Evolutionary conservation across 2,113 vertebrate genomes (phyloP).

Genomic region (Murina feae): DNA sequence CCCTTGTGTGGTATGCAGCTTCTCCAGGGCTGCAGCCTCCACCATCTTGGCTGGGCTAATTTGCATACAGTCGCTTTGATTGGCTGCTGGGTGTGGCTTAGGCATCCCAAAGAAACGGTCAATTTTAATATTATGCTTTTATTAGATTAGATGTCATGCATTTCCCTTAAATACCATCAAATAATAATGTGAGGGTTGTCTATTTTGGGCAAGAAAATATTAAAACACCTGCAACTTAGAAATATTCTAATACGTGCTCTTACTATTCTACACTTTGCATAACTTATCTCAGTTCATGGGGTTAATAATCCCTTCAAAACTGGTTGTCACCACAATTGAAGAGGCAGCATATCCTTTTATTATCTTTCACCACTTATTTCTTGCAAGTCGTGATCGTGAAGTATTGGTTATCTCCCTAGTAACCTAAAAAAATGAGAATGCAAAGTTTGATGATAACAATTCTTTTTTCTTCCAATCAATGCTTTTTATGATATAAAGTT

Average conservation of each 20-base stretch:
- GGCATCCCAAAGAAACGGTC: no score
- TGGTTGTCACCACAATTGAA: neutral
- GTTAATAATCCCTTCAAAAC: constrained; percentile 35
- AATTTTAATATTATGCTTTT: no score
- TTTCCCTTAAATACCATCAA: neutral
- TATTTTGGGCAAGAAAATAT: neutral
- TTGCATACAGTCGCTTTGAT: no score
- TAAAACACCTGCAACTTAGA: neutral
- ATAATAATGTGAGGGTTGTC: neutral
- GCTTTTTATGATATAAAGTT: constrained; percentile 34
- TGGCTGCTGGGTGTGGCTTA: no score
- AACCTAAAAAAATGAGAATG: constrained; percentile 56
- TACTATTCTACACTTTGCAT: neutral
- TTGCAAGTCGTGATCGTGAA: constrained; percentile 27
- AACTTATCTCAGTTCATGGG: neutral
- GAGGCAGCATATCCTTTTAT: constrained; percentile 17
- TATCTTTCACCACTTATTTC: constrained; percentile 39
- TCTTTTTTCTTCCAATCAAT: constrained; percentile 43
- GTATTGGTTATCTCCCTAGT: constrained; percentile 4
- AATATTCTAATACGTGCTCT: neutral
- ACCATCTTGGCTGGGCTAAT: no score
- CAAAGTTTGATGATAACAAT: constrained; percentile 35
- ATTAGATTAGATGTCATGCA: neutral
- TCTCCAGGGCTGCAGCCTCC: no score
- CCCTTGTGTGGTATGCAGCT: no score